A percentile compares a stretch with the other conserved stretches of the same genome.
Conservation (phyloP, 2,888 invertebrate genomes). For the Neocrepidodera transversa region DNA sequence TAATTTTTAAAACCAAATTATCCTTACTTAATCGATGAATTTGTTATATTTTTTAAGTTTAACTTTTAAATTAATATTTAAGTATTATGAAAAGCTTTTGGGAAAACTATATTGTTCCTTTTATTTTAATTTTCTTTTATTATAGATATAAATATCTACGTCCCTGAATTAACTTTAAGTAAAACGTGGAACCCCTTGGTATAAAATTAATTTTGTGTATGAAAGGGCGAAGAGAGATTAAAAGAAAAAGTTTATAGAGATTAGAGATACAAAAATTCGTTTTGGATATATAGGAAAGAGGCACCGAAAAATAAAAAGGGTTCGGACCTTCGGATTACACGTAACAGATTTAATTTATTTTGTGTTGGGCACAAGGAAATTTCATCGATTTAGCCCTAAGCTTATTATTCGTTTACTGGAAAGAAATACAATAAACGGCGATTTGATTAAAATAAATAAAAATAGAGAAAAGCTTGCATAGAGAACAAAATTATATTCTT, state of each 20-base stretch:
- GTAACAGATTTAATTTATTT: constrained; percentile 35
- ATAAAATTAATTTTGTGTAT: constrained; percentile 44
- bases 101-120: too few species aligned
- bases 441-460: too few species aligned
- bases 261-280: constrained; percentile 33
- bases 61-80: too few species aligned
- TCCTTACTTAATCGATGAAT: too few species aligned
- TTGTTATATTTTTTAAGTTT: too few species aligned
- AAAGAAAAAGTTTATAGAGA: constrained; percentile 33
- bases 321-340: constrained; percentile 25
- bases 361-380: constrained; percentile 14
- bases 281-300: constrained; percentile 16
- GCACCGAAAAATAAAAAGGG: constrained; percentile 26
- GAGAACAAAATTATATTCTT: too few species aligned
- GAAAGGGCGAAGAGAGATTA: constrained; percentile 37
- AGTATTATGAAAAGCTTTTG: too few species aligned
- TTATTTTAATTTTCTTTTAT: too few species aligned
- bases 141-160: too few species aligned
- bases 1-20: too few species aligned
- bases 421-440: neutral
- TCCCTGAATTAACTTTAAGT: constrained; percentile 25
- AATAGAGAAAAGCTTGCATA: too few species aligned
- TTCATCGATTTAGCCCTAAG: constrained; percentile 1
- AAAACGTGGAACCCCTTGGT: constrained; percentile 34
- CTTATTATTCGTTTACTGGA: neutral